Base-by-base conservation (phyloP, 2,888 invertebrate species). In the Stictocephala bisonia region DNA sequence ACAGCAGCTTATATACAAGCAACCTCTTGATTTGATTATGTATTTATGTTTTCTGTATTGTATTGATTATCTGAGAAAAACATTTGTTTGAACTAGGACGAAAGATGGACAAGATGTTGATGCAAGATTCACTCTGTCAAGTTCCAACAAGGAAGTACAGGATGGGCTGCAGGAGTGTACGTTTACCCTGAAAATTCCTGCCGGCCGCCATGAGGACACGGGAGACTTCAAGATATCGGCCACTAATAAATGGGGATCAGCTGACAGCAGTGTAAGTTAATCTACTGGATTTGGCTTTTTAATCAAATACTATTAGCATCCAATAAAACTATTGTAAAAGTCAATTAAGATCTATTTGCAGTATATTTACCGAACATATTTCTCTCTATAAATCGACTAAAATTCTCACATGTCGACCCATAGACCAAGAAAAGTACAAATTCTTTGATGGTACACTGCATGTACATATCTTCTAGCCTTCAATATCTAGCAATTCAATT, bases 211-310 rank as follows among this genome's bases (percentile, higher is more conserved):
- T 80, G 88, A 88, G 7, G 94, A 97, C 82, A 91, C 91, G 2
- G 97, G 96, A 3, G 89, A 90, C 68, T 97, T 95, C 85, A 91
- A 90, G 0, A 86, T 96, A 66, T 89, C 89, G 79, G 91, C 93
- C 0, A 90, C 89, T 80, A 96, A 96, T 84, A 91, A 93, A 81
- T 92, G 91, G 83, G 96, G 95, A 4, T 87, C 91, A 41, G 89
- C 90, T 50, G 89, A 90, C 81, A 88, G 90, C 74, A 90, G 89
- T 20, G 93, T 86, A 80, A 84, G 85, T 82, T 69, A 69, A 40
- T 3, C 2, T 27, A 50, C 44, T 31, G 6, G 13, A 13, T 7
- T 31, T 24, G n/a, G 27, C 71, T 7, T 35, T 9, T 64, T 64
- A 44, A 35, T 27, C 15, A 66, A 20, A 15, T 35, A 51, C 35